Evolutionary conservation across 2,797 vertebrate species (phyloP).

Genomic region (Melanotaenia trifasciata): DNA sequence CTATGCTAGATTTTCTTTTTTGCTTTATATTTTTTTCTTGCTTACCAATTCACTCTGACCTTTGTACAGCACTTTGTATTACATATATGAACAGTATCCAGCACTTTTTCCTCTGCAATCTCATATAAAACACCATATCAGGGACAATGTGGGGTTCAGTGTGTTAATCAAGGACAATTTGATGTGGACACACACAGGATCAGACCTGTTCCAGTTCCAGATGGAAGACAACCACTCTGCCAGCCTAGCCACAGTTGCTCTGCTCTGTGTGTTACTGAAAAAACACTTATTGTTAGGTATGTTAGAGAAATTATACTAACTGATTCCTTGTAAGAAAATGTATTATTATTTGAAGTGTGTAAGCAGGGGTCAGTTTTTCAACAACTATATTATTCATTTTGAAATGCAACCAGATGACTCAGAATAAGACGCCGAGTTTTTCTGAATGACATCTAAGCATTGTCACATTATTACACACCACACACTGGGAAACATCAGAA

Average conservation of each 20-base stretch:
- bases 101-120: too few species aligned
- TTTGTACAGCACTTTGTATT: too few species aligned
- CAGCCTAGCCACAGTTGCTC: neutral
- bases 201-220: too few species aligned
- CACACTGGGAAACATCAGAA: constrained; percentile 27
- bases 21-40: too few species aligned
- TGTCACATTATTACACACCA: constrained; percentile 25
- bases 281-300: neutral
- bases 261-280: neutral
- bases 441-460: neutral
- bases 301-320: neutral
- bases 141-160: too few species aligned
- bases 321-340: neutral
- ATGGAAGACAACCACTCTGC: too few species aligned
- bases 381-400: neutral
- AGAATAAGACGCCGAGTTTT: neutral
- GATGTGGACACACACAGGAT: too few species aligned
- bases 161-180: too few species aligned
- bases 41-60: too few species aligned
- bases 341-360: neutral
- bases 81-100: too few species aligned
- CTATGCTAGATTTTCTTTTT: too few species aligned
- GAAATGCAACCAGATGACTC: constrained; percentile 10
- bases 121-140: too few species aligned
- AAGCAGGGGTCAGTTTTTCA: neutral